Conservation (phyloP, 1,140 invertebrate species). For the Parapsyche elsis region DNA sequence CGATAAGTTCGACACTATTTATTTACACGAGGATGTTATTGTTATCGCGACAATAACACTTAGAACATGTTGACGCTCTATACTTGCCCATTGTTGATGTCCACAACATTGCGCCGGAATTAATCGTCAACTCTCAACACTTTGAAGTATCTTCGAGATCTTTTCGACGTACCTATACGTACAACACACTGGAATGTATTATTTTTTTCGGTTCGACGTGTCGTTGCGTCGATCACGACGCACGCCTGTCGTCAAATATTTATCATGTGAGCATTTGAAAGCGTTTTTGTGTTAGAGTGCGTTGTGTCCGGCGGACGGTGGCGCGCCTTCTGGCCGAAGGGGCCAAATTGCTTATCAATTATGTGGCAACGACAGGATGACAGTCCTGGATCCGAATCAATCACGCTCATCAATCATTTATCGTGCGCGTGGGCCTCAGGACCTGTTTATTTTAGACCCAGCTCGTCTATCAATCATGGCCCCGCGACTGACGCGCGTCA, state of each 20-base stretch:
- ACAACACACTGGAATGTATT: neutral
- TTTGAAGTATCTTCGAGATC: too few relatives aligned
- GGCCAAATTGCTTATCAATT: slow-evolving; percentile 55
- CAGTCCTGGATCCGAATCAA: slow-evolving; percentile 55
- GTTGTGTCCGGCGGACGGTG: neutral
- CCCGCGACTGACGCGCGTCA: neutral
- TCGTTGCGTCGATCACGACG: slow-evolving; percentile 12
- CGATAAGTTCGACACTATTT: too few relatives aligned
- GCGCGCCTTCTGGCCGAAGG: slow-evolving; percentile 3
- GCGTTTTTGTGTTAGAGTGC: slow-evolving; percentile 31
- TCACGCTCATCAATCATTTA: slow-evolving; percentile 55
- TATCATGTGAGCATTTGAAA: slow-evolving; percentile 33
- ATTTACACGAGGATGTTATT: too few relatives aligned
- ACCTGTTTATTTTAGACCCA: slow-evolving; percentile 53
- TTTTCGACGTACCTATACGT: too few relatives aligned
- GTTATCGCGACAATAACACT: too few relatives aligned
- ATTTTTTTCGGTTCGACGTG: neutral
- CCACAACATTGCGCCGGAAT: too few relatives aligned
- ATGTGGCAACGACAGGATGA: slow-evolving; percentile 52
- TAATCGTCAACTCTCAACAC: too few relatives aligned
- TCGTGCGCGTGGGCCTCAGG: neutral
- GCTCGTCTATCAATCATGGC: neutral
- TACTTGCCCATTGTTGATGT: too few relatives aligned
- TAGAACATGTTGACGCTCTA: too few relatives aligned
- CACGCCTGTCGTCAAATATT: slow-evolving; percentile 14